phyloP scores from a whole-genome alignment of 2,797 vertebrate genomes.

The Sebastes oblongus region DNA sequence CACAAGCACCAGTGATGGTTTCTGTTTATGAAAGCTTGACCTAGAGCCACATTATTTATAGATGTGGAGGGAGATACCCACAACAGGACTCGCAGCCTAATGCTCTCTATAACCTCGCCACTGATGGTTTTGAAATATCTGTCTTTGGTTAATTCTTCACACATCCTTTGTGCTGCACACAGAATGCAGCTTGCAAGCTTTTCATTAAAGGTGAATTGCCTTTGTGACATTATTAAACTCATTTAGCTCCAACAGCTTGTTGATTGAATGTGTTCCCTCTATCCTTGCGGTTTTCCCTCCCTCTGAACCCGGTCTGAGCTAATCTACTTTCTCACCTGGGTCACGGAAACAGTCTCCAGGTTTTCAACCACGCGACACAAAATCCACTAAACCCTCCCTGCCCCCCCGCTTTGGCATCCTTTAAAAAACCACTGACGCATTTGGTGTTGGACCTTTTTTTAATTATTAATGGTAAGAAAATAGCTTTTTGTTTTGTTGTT shows the following conservation, averaged over 20 bases:
- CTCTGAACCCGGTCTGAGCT: constrained; percentile 24
- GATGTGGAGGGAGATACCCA: constrained; percentile 67
- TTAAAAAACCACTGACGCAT: constrained; percentile 30
- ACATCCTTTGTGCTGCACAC: constrained; percentile 35
- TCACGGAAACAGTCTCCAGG: constrained; percentile 37
- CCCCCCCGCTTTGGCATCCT: neutral
- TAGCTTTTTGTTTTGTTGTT: constrained; percentile 58
- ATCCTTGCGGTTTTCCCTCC: constrained; percentile 34
- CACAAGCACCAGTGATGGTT: constrained; percentile 38
- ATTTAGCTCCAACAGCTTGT: constrained; percentile 50
- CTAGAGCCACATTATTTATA: constrained; percentile 79
- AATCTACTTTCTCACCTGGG: constrained; percentile 30
- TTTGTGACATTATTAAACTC: constrained; percentile 63
- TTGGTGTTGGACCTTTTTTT: constrained; percentile 25
- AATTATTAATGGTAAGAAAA: constrained; percentile 63
- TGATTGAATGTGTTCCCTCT: constrained; percentile 46
- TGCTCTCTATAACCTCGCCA: constrained; percentile 30
- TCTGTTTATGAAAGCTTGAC: constrained; percentile 68
- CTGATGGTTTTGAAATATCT: constrained; percentile 22
- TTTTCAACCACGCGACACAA: constrained; percentile 42
- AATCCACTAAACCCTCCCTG: constrained; percentile 16
- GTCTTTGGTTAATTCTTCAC: constrained; percentile 15
- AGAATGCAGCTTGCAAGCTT: constrained; percentile 4
- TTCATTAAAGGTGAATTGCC: constrained; percentile 56
- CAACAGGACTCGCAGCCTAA: constrained; percentile 14